Percentiles rank a stretch among this genome's conserved stretches.
Conservation (phyloP, 2,888 invertebrate genomes). For the Pachydiplax longipennis region DNA sequence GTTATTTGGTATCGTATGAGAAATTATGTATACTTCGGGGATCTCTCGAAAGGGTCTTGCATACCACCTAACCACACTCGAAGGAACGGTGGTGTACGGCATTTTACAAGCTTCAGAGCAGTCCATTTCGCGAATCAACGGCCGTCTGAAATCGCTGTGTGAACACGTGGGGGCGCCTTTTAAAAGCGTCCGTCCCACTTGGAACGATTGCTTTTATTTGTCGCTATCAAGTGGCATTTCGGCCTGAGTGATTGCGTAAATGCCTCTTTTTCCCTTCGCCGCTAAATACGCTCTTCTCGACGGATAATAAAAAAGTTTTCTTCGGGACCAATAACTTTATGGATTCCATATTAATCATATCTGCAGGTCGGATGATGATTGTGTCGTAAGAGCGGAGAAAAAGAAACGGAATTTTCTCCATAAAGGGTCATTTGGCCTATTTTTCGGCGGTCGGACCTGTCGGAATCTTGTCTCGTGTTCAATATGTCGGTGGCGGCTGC, state of each 20-base stretch:
- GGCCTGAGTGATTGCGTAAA: neutral
- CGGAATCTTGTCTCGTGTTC: neutral
- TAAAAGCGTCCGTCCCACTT: neutral
- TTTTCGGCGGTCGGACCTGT: neutral
- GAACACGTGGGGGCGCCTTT: neutral
- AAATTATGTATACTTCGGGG: no score
- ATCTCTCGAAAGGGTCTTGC: no score
- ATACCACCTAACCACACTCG: no score
- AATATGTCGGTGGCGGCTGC: no score
- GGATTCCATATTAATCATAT: neutral
- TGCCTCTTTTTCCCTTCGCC: neutral
- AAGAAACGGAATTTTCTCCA: neutral
- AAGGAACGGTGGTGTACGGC: no score
- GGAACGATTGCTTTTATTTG: conserved; percentile 3
- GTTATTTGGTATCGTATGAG: no score
- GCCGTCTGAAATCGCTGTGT: neutral
- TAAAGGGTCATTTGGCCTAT: neutral
- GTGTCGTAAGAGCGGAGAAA: no score
- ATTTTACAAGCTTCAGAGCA: no score
- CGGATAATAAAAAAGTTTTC: neutral
- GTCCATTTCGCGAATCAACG: no score
- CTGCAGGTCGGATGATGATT: neutral
- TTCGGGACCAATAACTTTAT: neutral
- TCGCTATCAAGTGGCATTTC: conserved; percentile 15
- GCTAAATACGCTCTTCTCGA: neutral